phyloP scores from a whole-genome alignment of 1,140 invertebrate genomes.

The Penaeus vannamei region DNA sequence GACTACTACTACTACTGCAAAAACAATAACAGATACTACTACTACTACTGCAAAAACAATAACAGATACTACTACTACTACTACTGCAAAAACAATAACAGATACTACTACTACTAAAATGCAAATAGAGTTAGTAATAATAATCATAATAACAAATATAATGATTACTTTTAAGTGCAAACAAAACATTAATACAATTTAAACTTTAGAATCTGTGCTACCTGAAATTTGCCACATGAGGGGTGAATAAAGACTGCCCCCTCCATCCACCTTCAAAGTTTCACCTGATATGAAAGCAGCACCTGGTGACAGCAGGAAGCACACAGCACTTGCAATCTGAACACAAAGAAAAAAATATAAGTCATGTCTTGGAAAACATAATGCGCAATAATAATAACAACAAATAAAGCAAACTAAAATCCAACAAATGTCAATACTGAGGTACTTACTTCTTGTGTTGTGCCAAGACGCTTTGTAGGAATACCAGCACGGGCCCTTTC shows the following conservation, averaged over 20 bases:
- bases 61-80: no score
- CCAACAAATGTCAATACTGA: background rate
- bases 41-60: no score
- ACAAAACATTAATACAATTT: no score
- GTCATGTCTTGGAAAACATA: background rate
- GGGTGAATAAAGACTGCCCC: conserved; percentile 59
- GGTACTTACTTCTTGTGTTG: conserved; percentile 70
- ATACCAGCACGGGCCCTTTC: conserved; percentile 64
- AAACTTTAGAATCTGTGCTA: background rate
- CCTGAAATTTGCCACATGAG: conserved; percentile 61
- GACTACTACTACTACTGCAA: no score
- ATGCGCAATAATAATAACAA: background rate
- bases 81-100: no score
- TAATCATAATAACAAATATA: no score
- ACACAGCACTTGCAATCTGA: conserved; percentile 73
- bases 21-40: no score
- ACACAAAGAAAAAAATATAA: background rate
- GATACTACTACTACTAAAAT: no score
- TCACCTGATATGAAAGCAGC: conserved; percentile 74
- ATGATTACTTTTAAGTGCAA: no score
- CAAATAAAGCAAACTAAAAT: no score
- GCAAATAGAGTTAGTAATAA: no score
- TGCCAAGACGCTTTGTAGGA: conserved; percentile 72
- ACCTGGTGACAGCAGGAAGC: conserved; percentile 74
- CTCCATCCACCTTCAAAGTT: conserved; percentile 74